Evolutionary conservation across 2,888 invertebrate species (phyloP).

Genomic region (Lapara coniferarum): DNA sequence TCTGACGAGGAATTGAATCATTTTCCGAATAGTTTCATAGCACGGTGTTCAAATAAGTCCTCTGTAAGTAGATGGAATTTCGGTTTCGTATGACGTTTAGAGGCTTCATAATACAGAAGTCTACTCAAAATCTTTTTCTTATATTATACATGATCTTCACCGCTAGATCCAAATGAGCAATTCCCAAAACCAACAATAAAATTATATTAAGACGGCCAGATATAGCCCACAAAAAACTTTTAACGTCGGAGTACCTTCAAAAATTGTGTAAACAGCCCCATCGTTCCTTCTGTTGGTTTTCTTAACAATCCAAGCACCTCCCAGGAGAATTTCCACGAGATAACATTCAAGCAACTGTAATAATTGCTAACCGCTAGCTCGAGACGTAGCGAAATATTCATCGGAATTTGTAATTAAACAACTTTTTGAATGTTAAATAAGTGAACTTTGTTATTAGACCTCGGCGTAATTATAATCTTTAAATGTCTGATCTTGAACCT

Average conservation of each 20-base stretch:
- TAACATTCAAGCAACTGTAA: slow-evolving; percentile 24
- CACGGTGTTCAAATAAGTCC: neutral
- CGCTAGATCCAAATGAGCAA: neutral
- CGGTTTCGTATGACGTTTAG: no score
- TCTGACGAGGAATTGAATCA: neutral
- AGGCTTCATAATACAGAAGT: no score
- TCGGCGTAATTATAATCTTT: slow-evolving; percentile 34
- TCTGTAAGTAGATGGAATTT: no score
- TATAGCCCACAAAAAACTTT: neutral
- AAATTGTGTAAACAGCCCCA: slow-evolving; percentile 24
- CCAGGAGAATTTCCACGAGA: slow-evolving; percentile 17
- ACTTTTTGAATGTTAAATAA: slow-evolving; percentile 36
- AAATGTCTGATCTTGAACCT: slow-evolving; percentile 33
- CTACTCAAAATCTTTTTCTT: no score
- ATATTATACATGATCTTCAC: no score
- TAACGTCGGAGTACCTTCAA: neutral
- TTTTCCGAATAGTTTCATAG: neutral
- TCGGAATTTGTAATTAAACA: slow-evolving; percentile 37
- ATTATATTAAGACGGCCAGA: neutral
- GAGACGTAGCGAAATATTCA: slow-evolving; percentile 32
- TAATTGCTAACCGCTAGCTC: slow-evolving; percentile 24
- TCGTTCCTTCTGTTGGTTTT: slow-evolving; percentile 28
- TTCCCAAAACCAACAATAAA: neutral
- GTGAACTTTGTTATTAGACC: slow-evolving; percentile 32
- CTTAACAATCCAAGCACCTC: slow-evolving; percentile 13